Base-by-base conservation (phyloP, 1,140 invertebrate species). In the Manduca sexta region DNA sequence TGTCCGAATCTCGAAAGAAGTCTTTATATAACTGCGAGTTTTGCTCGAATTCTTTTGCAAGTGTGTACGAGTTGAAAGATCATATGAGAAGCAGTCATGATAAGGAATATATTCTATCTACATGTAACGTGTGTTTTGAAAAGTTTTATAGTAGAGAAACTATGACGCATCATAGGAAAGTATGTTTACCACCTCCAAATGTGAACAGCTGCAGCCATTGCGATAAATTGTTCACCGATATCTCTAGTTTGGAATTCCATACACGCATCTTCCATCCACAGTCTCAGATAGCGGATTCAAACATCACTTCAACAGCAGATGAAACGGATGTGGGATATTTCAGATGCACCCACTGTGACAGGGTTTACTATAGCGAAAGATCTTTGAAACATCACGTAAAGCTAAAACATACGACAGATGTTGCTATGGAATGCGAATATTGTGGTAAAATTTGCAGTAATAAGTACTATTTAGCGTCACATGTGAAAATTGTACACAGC, bases 61-160 rank as follows among this genome's bases (percentile, higher is more conserved):
- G 39, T 5, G 63, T 69, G 0, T 69, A 70, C 30, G 66, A 78
- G 5, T 44, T 80, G 0, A 74, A 79, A 48, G 47, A 69, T 11
- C 79, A 83, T 42, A 74, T 78, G 61, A 46, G 57, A 4, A 15
- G 47, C 0, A 51, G 41, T 11, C 76, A 83, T 16, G 67, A 75
- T 3, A 68, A 33, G 13, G 66, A 78, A 44, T 75, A 72, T 21
- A 43, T 35, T 13, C 16, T 74, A 0, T 66, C 62, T 0, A 71
- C 68, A 0, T 83, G 79, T 21, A 80, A 83, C 44, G 76, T 83
- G 0, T 83, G 79, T n/a, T 83, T 77, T n/a, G 52, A 45, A 1
- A 77, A 71, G 31, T 83, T 81, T 31, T 73, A 61, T 29, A 71
- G 60, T 10, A 73, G 69, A 29, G 72, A 76, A 51, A 50, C 72